Percentiles rank a stretch among this genome's conserved stretches.
These are phyloP conservation scores for Molossus molossus DNA, from an alignment of 2,797 vertebrate species.

Conservation along the genomic window DNA sequence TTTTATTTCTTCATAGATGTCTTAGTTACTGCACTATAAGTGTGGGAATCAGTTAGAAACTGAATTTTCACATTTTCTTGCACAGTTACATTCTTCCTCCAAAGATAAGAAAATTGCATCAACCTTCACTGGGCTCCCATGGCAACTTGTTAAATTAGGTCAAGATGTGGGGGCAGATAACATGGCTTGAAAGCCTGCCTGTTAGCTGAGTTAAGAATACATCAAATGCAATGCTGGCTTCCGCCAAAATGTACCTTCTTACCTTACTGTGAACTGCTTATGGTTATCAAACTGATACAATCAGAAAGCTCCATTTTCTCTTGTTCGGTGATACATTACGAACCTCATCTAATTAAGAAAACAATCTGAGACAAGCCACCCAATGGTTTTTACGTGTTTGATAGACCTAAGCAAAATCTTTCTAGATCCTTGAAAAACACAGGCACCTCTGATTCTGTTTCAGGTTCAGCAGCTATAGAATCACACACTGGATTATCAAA, in stretches of 20 bases:
- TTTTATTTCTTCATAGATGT: conserved; percentile 43
- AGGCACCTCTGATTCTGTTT: background rate
- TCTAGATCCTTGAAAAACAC: background rate
- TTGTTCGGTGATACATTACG: conserved; percentile 71
- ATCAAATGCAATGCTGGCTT: conserved; percentile 88
- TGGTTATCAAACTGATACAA: conserved; percentile 84
- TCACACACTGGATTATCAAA: background rate
- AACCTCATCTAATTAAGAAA: conserved; percentile 82
- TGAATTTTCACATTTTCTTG: conserved; percentile 84
- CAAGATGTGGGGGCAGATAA: conserved; percentile 92
- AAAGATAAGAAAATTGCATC: conserved; percentile 90
- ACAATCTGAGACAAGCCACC: background rate
- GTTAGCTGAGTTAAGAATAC: conserved; percentile 86
- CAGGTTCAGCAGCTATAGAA: background rate
- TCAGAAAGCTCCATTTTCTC: conserved; percentile 80
- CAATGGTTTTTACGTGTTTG: background rate
- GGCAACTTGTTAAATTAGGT: conserved; percentile 92
- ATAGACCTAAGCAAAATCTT: conserved; percentile 21
- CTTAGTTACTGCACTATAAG: conserved; percentile 61
- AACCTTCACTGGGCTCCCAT: conserved; percentile 88
- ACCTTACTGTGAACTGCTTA: conserved; percentile 77
- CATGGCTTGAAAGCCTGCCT: conserved; percentile 82
- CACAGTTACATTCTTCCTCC: conserved; percentile 84
- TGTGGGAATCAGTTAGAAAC: conserved; percentile 81
- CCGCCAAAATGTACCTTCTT: conserved; percentile 89